Evolutionary conservation across 2,888 invertebrate genomes (phyloP), one percentile per base, ranked within the genome.

Genomic region (Didymodactylos carnosus): DNA sequence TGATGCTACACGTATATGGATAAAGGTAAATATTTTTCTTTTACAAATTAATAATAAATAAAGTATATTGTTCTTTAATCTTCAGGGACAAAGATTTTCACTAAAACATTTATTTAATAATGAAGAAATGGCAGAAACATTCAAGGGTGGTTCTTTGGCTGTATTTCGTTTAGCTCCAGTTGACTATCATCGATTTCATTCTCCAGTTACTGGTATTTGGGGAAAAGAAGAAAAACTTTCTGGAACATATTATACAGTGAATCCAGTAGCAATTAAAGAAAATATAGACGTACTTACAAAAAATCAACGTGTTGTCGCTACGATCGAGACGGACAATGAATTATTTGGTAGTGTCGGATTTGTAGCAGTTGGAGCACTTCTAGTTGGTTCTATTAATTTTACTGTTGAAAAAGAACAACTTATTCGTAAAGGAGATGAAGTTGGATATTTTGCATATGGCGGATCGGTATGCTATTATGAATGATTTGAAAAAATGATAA

Each of bases 161-260:
- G n/a, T 62, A 19, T 62, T 99, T 78, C 99, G 99, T 81, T 86
- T 99, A 78, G 94, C 97, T 0, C 98, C 98, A 0, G 98, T 97
- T 0, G 95, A 98, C 83, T 98, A 98, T 84, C 98, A 99, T 82
- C 87, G 94, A 76, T 98, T 94, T 80, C 94, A 94, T 82, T 92
- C 94, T 0, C 91, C 91, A 0, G 85, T 91, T 3, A 88, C 92
- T 77, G 98, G 97, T 95, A 87, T 75, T 11, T 90, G 94, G 0
- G 85, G 86, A 0, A 88, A 90, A 78, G 86, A 97, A 73, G 87
- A n/a, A n/a, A 97, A 98, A 84, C 94, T 97, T 82, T 89, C 91
- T 77, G 86, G 89, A 41, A 88, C 88, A 82, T 84, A 98, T 4
- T 84, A 98, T 8, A 95, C 94, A 16, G 98, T 98, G 0, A 92